phyloP scores from a whole-genome alignment of 2,113 vertebrate genomes.

The Rhinopithecus roxellana region DNA sequence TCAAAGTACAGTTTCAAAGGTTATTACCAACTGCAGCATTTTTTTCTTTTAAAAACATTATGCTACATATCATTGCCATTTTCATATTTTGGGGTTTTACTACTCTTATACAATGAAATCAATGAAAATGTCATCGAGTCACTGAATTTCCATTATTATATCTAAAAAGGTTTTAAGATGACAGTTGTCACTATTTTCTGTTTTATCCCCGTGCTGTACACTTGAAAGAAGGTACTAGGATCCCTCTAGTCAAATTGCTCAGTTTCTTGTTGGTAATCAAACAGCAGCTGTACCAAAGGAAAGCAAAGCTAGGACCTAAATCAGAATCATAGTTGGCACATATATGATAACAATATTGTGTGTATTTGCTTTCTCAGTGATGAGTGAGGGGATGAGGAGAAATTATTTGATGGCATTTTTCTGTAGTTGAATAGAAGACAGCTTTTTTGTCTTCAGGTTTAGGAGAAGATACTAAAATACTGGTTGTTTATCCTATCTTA shows the following conservation, averaged over 20 bases:
- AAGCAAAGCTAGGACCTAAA: background rate
- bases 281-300: background rate
- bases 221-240: background rate
- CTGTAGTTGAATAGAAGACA: background rate
- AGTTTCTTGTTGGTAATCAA: background rate
- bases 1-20: background rate
- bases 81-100: background rate
- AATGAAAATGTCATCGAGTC: background rate
- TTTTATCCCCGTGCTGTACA: fast-evolving
- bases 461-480: slow-evolving; percentile 11
- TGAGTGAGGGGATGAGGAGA: background rate
- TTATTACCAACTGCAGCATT: background rate
- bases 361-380: background rate
- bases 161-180: background rate
- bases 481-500: background rate
- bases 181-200: background rate
- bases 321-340: background rate
- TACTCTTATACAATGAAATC: background rate
- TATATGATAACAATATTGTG: background rate
- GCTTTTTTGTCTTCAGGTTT: background rate
- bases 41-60: background rate
- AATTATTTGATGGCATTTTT: background rate
- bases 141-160: background rate
- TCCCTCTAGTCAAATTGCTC: background rate
- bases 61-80: fast-evolving